A percentile compares a stretch with the other conserved stretches of the same genome.
Evolutionary conservation across 2,888 invertebrate species (phyloP).

Genomic region (Elysia crispata): DNA sequence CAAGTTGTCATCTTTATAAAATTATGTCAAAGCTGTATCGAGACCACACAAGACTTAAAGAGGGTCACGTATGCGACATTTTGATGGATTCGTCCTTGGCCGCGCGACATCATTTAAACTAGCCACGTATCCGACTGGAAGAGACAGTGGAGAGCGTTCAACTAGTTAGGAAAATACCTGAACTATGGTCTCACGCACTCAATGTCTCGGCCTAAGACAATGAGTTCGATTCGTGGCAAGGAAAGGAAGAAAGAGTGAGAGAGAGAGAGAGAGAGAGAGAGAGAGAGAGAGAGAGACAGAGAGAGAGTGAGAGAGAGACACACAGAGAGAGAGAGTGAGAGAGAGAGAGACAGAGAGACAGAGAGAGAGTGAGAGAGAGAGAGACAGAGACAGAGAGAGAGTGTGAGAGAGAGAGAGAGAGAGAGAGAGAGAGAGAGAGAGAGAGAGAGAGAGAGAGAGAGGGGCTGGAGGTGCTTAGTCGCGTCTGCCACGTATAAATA

Average conservation of each 20-base stretch:
- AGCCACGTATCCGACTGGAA: not conserved
- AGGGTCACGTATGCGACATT: too few species aligned
- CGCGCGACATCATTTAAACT: not conserved
- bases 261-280: conserved; percentile 26
- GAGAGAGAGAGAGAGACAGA: conserved; percentile 20
- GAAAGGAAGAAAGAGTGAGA: not conserved
- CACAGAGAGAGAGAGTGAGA: conserved; percentile 27
- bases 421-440: not conserved
- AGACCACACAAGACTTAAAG: too few species aligned
- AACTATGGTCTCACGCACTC: not conserved
- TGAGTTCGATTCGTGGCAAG: not conserved
- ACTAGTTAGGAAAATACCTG: not conserved
- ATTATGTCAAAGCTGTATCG: too few species aligned
- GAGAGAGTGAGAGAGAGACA: conserved; percentile 12
- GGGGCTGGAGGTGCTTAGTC: not conserved
- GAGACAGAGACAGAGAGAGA: not conserved
- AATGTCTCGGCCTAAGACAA: too few species aligned
- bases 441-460: not conserved
- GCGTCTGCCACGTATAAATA: not conserved
- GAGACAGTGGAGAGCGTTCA: not conserved
- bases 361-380: conserved; percentile 26
- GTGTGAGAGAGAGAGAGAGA: not conserved
- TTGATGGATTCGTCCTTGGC: not conserved
- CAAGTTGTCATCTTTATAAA: too few species aligned
- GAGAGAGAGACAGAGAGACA: not conserved